Base-by-base conservation (phyloP, 2,113 vertebrate species). In the Orcinus orca region DNA sequence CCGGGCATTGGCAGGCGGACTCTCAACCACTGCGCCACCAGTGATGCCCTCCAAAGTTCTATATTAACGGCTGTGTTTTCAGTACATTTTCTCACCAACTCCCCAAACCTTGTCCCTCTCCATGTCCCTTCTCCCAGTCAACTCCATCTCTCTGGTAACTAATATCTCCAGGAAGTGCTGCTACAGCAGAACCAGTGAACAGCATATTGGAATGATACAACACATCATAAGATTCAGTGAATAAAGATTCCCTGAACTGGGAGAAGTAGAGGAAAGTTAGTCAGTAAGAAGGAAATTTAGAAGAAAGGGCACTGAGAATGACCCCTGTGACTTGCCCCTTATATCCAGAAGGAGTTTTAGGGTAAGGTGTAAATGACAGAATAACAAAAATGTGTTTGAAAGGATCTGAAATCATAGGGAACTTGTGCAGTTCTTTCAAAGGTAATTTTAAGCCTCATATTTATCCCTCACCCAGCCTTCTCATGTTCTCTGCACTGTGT, bases 31-130 rank as follows among this genome's bases (percentile, higher is more conserved):
- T 47, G 44, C 44, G 2, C 10, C 44, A 47, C 44, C 44, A 47
- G 44, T 47, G 44, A 47, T 11, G 44, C 10, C 44, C 44, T 74
- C 33, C 76, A 88, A 93, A 65, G 31, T 31, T 33, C 21, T 63
- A 8, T 93, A 33, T 47, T n/a, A 79, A 71, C 15, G 13, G 4
- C 5, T 36, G 2, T 31, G 0, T 63, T 73, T 63, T 38, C 38
- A 85, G 4, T 44, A 0, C 33, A 63, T 68, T 76, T 3, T 65
- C 55, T 11, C 18, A 8, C 17, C 25, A 7, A 17, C 2, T 1
- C 17, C 17, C 7, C 6, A 41, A 21, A 9, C 20, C 2, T 6
- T 3, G 3, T 26, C 29, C 23, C 25, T 44, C 13, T 14, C 6
- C 26, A 1, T 29, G 8, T 58, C 47, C 3, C 4, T 82, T 82